A percentile compares a stretch with the other conserved stretches of the same genome.
Evolutionary conservation across 1,140 invertebrate genomes (phyloP).

Genomic region (Drosophila rhopaloa): DNA sequence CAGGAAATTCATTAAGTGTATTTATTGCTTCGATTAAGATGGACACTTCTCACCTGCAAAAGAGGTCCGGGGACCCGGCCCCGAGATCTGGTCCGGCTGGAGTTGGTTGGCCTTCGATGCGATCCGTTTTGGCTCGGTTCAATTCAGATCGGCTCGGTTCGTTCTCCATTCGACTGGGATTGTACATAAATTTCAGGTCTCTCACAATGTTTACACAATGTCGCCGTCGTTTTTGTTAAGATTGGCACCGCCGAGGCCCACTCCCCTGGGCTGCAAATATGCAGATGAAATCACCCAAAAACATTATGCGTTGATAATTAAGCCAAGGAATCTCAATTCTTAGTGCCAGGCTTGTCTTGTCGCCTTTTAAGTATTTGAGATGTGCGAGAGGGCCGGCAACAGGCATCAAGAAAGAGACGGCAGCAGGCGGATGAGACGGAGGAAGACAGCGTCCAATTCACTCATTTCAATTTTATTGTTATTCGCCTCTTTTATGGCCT

Average conservation of each 20-base stretch:
- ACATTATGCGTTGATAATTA: slow-evolving; percentile 81
- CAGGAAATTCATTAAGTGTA: slow-evolving; percentile 83
- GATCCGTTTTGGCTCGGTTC: slow-evolving; percentile 27
- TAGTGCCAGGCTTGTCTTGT: slow-evolving; percentile 67
- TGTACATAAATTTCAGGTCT: slow-evolving; percentile 77
- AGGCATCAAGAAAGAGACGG: slow-evolving; percentile 6
- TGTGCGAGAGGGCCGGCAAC: slow-evolving; percentile 21
- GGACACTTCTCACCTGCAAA: slow-evolving; percentile 81
- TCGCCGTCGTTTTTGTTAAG: slow-evolving; percentile 53
- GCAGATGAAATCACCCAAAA: slow-evolving; percentile 80
- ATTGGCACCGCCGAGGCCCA: slow-evolving; percentile 31
- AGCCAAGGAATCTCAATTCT: slow-evolving; percentile 73
- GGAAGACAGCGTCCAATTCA: slow-evolving; percentile 69
- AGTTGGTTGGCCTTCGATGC: slow-evolving; percentile 23
- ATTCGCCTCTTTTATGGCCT: slow-evolving; percentile 51
- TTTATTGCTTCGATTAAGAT: slow-evolving; percentile 83
- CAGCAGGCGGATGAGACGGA: background rate
- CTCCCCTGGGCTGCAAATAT: slow-evolving; percentile 56
- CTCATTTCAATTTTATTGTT: slow-evolving; percentile 80
- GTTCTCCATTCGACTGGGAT: slow-evolving; percentile 53
- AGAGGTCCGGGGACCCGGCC: slow-evolving; percentile 33
- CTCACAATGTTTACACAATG: slow-evolving; percentile 80
- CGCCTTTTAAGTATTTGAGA: slow-evolving; percentile 61
- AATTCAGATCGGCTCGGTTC: slow-evolving; percentile 28
- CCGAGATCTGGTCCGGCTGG: slow-evolving; percentile 22